Conservation (phyloP, 1,140 invertebrate genomes). For the Drosophila repleta region DNA sequence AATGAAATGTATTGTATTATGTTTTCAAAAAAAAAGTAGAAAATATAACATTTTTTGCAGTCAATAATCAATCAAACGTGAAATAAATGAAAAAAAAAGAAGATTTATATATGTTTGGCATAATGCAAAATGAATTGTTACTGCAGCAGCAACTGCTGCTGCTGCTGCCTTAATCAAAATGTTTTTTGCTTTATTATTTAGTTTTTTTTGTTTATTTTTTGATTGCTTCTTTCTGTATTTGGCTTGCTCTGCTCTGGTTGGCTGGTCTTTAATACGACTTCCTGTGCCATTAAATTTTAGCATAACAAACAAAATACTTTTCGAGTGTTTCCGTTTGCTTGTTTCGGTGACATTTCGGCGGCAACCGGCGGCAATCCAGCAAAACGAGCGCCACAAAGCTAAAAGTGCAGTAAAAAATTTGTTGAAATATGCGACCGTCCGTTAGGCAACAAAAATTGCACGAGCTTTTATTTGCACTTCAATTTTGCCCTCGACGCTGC, state of each 20-base stretch:
- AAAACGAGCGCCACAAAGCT: conserved; percentile 37
- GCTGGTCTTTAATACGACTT: conserved; percentile 73
- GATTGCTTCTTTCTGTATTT: conserved; percentile 29
- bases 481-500: conserved; percentile 72
- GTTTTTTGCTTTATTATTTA: conserved; percentile 22
- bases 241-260: conserved; percentile 20
- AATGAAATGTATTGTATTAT: conserved; percentile 70
- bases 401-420: conserved; percentile 78
- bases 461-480: conserved; percentile 79
- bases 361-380: conserved; percentile 28
- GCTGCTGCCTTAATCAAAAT: conserved; percentile 32
- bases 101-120: conserved; percentile 4
- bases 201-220: conserved; percentile 26
- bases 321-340: conserved; percentile 77
- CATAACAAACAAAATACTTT: conserved; percentile 81
- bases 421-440: conserved; percentile 51
- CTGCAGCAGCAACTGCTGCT: background rate
- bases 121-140: conserved; percentile 47
- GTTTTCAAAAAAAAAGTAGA: conserved; percentile 6
- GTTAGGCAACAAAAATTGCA: conserved; percentile 55
- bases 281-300: conserved; percentile 78
- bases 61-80: conserved; percentile 77
- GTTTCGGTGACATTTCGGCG: conserved; percentile 73
- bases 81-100: conserved; percentile 69
- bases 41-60: conserved; percentile 14